Percentiles rank a stretch among this genome's conserved stretches.
These are phyloP conservation scores for Drosophila persimilis DNA, from an alignment of 1,140 invertebrate species.

Conservation along the genomic window DNA sequence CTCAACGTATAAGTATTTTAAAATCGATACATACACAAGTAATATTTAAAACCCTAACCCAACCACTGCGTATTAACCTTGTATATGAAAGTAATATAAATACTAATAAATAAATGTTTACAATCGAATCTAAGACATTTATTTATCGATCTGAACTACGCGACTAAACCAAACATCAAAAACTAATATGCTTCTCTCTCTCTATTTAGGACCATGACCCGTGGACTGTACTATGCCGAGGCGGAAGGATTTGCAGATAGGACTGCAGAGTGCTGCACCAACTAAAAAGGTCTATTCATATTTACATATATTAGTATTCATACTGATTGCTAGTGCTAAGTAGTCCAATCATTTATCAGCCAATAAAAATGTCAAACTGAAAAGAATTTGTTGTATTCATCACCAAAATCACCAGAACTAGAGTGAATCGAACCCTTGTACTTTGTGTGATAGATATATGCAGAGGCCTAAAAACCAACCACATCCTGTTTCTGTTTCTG, in stretches of 20 bases:
- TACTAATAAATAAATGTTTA: conserved; percentile 68
- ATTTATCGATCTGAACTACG: background rate
- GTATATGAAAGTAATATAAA: conserved; percentile 45
- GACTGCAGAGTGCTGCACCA: background rate
- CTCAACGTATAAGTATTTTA: conserved; percentile 45
- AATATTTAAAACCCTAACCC: conserved; percentile 31
- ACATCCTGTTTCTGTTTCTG: conserved; percentile 38
- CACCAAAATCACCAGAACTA: conserved; percentile 25
- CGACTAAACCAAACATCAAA: background rate
- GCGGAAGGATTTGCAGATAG: background rate
- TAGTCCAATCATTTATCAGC: conserved; percentile 44
- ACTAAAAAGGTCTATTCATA: conserved; percentile 36
- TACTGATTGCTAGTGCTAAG: conserved; percentile 26
- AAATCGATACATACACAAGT: conserved; percentile 23
- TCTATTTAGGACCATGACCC: conserved; percentile 33
- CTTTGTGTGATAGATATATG: conserved; percentile 24
- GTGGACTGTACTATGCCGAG: background rate
- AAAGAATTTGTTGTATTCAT: conserved; percentile 59
- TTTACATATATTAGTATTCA: conserved; percentile 29
- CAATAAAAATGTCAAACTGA: conserved; percentile 54
- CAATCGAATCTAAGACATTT: conserved; percentile 37
- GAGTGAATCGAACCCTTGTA: conserved; percentile 14
- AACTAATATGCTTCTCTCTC: conserved; percentile 52
- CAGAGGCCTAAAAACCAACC: conserved; percentile 36
- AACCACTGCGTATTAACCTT: conserved; percentile 28